phyloP scores from a whole-genome alignment of 2,797 vertebrate genomes.

The Acipenser oxyrinchus region DNA sequence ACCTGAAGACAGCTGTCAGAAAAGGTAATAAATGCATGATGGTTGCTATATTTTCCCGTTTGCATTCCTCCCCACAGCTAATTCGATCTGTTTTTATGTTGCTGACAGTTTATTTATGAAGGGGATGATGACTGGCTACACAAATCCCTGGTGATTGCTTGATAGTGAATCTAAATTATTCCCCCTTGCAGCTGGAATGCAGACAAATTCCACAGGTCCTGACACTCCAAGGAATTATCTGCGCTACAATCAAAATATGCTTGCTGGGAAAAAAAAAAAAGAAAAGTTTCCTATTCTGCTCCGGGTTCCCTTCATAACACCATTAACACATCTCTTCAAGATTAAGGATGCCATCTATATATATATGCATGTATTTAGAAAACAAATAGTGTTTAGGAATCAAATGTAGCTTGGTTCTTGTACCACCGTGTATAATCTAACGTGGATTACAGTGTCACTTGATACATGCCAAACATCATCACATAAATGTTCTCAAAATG shows the following conservation, averaged over 20 bases:
- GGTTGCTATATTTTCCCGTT: constrained; percentile 31
- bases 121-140: constrained; percentile 28
- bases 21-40: constrained; percentile 37
- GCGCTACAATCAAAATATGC: constrained; percentile 13
- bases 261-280: constrained; percentile 10
- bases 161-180: constrained; percentile 23
- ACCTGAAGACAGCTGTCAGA: constrained; percentile 41
- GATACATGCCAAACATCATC: too few species aligned
- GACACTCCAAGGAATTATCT: constrained; percentile 19
- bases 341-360: constrained; percentile 3
- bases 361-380: too few species aligned
- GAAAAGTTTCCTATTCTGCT: constrained; percentile 17
- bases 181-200: constrained; percentile 13
- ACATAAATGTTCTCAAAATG: too few species aligned
- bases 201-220: constrained; percentile 7
- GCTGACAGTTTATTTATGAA: constrained; percentile 59
- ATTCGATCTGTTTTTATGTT: constrained; percentile 50
- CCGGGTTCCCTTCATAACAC: constrained; percentile 25
- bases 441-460: too few species aligned
- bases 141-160: constrained; percentile 18
- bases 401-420: too few species aligned
- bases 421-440: too few species aligned
- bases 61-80: constrained; percentile 33
- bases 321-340: constrained; percentile 9
- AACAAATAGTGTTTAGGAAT: too few species aligned